A percentile compares a stretch with the other conserved stretches of the same genome.
Evolutionary conservation across 2,888 invertebrate genomes (phyloP).

Genomic region (Corythucha ciliata): DNA sequence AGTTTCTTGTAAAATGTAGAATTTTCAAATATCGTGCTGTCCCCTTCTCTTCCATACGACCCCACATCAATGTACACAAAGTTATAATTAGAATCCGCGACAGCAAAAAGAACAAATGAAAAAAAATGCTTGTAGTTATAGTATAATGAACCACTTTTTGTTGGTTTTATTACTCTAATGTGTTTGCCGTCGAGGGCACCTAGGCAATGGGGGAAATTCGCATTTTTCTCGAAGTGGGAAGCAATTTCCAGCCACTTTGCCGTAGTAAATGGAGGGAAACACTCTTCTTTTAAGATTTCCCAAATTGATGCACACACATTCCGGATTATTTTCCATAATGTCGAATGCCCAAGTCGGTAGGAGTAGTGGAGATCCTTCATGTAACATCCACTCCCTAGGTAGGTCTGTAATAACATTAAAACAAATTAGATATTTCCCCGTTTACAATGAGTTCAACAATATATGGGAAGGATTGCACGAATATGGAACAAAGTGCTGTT

Average conservation of each 20-base stretch:
- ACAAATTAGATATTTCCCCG: too few species aligned
- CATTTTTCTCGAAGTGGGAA: slow-evolving; percentile 26
- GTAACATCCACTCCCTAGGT: slow-evolving; percentile 23
- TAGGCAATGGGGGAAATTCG: slow-evolving; percentile 35
- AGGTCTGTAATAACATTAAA: slow-evolving; percentile 24
- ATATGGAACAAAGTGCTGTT: too few species aligned
- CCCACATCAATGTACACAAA: slow-evolving; percentile 23
- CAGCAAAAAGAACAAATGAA: slow-evolving; percentile 18
- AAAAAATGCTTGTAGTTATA: slow-evolving; percentile 35
- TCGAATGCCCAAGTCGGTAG: slow-evolving; percentile 24
- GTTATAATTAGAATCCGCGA: slow-evolving; percentile 24
- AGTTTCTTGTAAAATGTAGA: slow-evolving; percentile 13
- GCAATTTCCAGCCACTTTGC: slow-evolving; percentile 28
- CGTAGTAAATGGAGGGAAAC: slow-evolving; percentile 19
- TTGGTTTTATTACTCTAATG: slow-evolving; percentile 34
- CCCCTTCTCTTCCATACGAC: slow-evolving; percentile 19
- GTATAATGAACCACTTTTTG: slow-evolving; percentile 33
- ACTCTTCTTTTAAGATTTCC: slow-evolving; percentile 17
- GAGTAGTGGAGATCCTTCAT: slow-evolving; percentile 19
- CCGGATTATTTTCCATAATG: slow-evolving; percentile 17
- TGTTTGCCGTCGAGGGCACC: slow-evolving; percentile 36
- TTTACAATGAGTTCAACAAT: too few species aligned
- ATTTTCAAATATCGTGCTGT: slow-evolving; percentile 18
- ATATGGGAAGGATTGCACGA: too few species aligned
- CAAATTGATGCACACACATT: slow-evolving; percentile 16